Percentiles rank a stretch among this genome's conserved stretches.
Conservation (phyloP, 2,888 invertebrate species). For the Hecatera dysodea region DNA sequence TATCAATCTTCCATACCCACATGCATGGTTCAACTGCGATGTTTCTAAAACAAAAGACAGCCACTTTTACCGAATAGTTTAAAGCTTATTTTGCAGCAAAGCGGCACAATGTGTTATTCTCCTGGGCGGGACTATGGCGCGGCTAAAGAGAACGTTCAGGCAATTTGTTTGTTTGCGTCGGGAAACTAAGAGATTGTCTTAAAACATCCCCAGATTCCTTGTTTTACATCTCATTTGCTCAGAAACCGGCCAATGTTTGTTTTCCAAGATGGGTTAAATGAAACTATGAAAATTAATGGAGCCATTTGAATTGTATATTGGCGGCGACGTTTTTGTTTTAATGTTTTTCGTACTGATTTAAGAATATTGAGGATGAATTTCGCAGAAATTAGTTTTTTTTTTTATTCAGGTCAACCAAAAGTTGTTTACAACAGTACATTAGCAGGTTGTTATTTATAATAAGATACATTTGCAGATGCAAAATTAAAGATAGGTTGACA, state of each 20-base stretch:
- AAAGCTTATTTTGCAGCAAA: slow-evolving; percentile 63
- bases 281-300: slow-evolving; percentile 64
- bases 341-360: slow-evolving; percentile 16
- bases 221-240: slow-evolving; percentile 82
- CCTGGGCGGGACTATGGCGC: slow-evolving; percentile 45
- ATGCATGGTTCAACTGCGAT: slow-evolving; percentile 22
- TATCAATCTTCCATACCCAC: not conserved
- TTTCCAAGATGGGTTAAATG: slow-evolving; percentile 58
- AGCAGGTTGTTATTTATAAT: no score
- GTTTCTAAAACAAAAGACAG: slow-evolving; percentile 43
- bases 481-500: no score
- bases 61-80: slow-evolving; percentile 62
- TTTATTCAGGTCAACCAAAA: no score
- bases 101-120: slow-evolving; percentile 67
- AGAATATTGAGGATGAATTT: slow-evolving; percentile 4
- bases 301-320: slow-evolving; percentile 59
- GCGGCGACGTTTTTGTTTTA: slow-evolving; percentile 17
- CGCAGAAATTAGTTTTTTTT: slow-evolving; percentile 1
- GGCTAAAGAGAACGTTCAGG: slow-evolving; percentile 71
- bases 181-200: slow-evolving; percentile 76
- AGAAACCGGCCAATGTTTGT: slow-evolving; percentile 68
- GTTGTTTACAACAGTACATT: no score
- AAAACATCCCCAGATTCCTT: slow-evolving; percentile 78
- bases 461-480: no score
- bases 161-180: slow-evolving; percentile 80